These are phyloP conservation scores for Numenius phaeopus DNA, from an alignment of 2,797 vertebrate species.

Conservation along the genomic window DNA sequence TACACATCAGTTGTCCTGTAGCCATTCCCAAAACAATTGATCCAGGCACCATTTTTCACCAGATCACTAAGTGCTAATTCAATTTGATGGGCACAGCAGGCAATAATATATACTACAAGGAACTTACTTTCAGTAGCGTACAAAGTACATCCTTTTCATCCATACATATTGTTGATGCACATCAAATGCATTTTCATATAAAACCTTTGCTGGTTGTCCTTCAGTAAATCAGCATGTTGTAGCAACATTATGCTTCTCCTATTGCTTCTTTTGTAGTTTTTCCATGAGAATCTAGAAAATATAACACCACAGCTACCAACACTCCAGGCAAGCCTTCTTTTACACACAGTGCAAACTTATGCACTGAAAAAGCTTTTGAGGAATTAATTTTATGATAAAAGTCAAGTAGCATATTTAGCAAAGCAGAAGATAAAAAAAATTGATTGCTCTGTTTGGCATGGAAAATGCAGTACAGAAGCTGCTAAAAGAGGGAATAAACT, in stretches of 20 bases:
- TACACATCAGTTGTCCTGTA: conserved; percentile 45
- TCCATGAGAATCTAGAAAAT: not conserved
- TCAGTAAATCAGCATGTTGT: not conserved
- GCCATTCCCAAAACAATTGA: conserved; percentile 43
- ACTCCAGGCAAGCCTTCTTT: not conserved
- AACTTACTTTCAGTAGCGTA: not conserved
- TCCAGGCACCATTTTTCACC: conserved; percentile 57
- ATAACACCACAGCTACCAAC: not conserved
- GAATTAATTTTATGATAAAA: not conserved
- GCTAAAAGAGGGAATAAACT: not conserved
- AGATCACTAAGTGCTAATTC: conserved; percentile 65
- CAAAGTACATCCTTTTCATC: conserved; percentile 11
- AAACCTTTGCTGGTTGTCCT: not conserved
- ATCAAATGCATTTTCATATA: conserved; percentile 44
- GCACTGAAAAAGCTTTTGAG: not conserved
- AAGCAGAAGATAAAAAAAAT: not conserved
- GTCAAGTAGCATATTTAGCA: not conserved
- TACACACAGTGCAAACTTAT: not conserved
- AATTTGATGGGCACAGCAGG: conserved; percentile 53
- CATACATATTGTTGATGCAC: not conserved
- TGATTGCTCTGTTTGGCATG: not conserved
- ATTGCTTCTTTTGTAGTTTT: conserved; percentile 16
- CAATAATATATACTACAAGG: conserved; percentile 5
- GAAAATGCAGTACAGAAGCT: not conserved
- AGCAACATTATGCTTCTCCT: not conserved